phyloP scores from a whole-genome alignment of 2,888 invertebrate species.

The Diadegma fenestrale region DNA sequence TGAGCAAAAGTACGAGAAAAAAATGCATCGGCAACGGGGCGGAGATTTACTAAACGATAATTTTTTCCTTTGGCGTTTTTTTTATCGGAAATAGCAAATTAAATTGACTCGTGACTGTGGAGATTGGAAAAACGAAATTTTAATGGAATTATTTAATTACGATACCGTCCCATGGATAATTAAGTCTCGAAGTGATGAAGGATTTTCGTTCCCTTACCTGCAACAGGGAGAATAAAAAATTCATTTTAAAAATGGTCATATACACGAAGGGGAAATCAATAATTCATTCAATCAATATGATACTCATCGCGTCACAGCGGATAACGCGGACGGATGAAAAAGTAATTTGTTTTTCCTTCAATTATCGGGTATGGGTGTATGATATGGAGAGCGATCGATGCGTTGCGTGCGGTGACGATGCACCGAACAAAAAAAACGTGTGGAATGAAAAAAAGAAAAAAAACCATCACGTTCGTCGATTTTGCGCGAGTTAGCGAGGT shows the following conservation, averaged over 20 bases:
- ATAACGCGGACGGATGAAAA: neutral
- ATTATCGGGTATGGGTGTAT: slow-evolving; percentile 22
- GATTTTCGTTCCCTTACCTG: slow-evolving; percentile 71
- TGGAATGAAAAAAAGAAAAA: slow-evolving; percentile 21
- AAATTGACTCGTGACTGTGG: neutral
- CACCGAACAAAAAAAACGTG: neutral
- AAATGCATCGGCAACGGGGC: neutral
- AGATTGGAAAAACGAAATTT: neutral
- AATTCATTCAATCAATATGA: slow-evolving; percentile 19
- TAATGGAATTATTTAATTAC: neutral
- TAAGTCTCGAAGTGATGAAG: neutral
- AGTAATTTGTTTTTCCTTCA: slow-evolving; percentile 26
- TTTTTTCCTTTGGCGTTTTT: slow-evolving; percentile 8
- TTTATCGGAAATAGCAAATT: neutral
- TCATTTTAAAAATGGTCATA: slow-evolving; percentile 22
- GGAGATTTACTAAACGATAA: neutral
- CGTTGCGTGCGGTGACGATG: neutral
- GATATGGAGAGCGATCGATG: slow-evolving; percentile 20
- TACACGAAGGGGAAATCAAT: slow-evolving; percentile 20
- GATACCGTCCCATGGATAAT: slow-evolving; percentile 30
- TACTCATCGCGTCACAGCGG: neutral
- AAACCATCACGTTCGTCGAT: slow-evolving; percentile 20
- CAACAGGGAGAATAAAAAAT: slow-evolving; percentile 69
- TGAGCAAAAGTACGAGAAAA: slow-evolving; percentile 40
- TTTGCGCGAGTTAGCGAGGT: slow-evolving; percentile 66